These are phyloP conservation scores for Cynopterus sphinx DNA, from an alignment of 2,797 vertebrate species.

Conservation along the genomic window DNA sequence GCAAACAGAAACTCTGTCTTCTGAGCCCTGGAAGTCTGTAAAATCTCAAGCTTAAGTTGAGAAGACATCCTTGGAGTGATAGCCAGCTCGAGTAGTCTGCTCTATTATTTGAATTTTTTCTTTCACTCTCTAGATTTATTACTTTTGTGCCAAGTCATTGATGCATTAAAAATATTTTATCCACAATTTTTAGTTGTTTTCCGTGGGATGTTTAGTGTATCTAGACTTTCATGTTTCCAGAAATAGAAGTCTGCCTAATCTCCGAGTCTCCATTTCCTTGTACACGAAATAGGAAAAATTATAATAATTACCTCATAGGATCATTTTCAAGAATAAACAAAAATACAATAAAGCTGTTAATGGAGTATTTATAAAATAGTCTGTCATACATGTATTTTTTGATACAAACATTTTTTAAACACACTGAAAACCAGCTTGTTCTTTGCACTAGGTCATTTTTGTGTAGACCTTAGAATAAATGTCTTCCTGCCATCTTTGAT, in stretches of 20 bases:
- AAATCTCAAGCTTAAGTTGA: neutral
- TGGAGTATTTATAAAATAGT: neutral
- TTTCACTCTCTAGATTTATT: neutral
- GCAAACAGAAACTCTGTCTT: neutral
- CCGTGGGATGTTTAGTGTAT: neutral
- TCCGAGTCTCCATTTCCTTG: neutral
- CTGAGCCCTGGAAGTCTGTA: neutral
- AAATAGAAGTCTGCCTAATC: slow-evolving; percentile 10
- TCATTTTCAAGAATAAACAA: neutral
- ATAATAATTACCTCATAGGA: neutral
- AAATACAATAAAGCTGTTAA: slow-evolving; percentile 6
- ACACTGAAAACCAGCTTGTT: neutral
- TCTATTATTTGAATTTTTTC: neutral
- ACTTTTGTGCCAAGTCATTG: neutral
- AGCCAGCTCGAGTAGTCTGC: neutral
- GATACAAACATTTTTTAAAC: neutral
- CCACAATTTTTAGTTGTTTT: neutral
- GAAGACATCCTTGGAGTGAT: neutral
- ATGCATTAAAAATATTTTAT: neutral
- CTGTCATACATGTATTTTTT: neutral
- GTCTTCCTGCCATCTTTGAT: neutral
- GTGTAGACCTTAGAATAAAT: neutral
- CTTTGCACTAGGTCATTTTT: slow-evolving; percentile 18
- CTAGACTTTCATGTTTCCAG: neutral
- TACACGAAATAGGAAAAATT: neutral